Evolutionary conservation across 2,113 vertebrate species (phyloP).

Genomic region (Labeo rohita): DNA sequence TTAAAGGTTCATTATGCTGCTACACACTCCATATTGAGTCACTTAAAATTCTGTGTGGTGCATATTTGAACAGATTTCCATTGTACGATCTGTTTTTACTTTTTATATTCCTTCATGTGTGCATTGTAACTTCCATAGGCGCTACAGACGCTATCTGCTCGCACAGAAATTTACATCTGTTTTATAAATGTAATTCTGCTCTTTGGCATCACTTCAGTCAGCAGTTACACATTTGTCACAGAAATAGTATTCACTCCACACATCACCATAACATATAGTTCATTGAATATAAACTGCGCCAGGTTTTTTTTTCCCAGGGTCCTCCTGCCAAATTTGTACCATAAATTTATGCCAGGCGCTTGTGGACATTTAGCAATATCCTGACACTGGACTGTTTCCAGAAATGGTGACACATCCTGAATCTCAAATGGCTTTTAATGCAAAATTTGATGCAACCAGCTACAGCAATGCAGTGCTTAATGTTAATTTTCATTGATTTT

Average conservation of each 20-base stretch:
- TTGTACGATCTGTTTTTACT: conserved; percentile 21
- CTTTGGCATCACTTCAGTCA: not conserved
- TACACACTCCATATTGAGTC: conserved; percentile 36
- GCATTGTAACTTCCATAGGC: not conserved
- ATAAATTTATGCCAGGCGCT: not conserved
- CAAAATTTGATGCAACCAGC: not conserved
- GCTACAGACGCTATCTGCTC: not conserved
- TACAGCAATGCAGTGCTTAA: not conserved
- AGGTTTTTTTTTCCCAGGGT: not conserved
- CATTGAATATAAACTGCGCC: not conserved
- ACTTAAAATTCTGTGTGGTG: conserved; percentile 28
- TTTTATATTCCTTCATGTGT: not conserved
- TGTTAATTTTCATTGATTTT: not conserved
- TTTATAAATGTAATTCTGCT: not conserved
- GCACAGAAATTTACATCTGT: conserved; percentile 3
- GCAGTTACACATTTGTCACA: conserved; percentile 12
- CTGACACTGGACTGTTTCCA: not conserved
- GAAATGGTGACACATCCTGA: not conserved
- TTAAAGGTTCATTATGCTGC: conserved; percentile 41
- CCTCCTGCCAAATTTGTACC: conserved; percentile 2
- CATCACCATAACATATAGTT: not conserved
- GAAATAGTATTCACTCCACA: not conserved
- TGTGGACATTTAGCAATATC: conserved; percentile 1
- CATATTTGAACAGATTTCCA: conserved; percentile 31
- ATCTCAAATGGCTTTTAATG: not conserved